Base-by-base conservation (phyloP, 2,888 invertebrate species). In the Limnephilus lunatus region DNA sequence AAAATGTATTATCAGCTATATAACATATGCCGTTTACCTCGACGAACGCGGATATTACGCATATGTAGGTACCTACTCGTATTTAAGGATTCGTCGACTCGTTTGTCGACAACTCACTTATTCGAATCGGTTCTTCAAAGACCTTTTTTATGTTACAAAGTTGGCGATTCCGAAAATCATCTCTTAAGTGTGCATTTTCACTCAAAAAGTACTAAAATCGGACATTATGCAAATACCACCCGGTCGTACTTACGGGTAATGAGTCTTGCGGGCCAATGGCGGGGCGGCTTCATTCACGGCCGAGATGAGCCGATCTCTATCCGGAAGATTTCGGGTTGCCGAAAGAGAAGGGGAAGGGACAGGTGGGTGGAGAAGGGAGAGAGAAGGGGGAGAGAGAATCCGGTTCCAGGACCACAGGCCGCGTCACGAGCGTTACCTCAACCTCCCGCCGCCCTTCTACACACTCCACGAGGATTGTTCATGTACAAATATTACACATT, bases 301-400 rank as follows among this genome's bases (percentile, higher is more conserved):
- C 88, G 88, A 88, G 31, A 88, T 88, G 80, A 88, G 32, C 88
- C 68, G 88, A 88, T 86, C 48, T 30, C 48, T 25, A 86, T 68
- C 68, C 88, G 88, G 30, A 86, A 88, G 68, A 88, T 88, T 88
- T 88, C 88, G 88, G 88, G 68, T 88, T 80, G 31, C 88, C 68
- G 88, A 68, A 88, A 88, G 88, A 32, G 88, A 25, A 68, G 88
- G 88, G 88, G 88, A 19, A 44, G 31, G 30, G 12, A 32, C 35
- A 11, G 80, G 5, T n/a, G 89, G 32, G 81, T 11, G 81, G 25
- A 81, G 81, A 31, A 44, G 35, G 81, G 88, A 14, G 15, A 48
- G 88, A 48, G 53, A 25, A 68, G 7, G 53, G 53, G 53, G 53
- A 25, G 25, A 68, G 53, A 68, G 53, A 68, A 68, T 68, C 89